phyloP scores from a whole-genome alignment of 2,113 vertebrate genomes.

The Dromiciops gliroides region DNA sequence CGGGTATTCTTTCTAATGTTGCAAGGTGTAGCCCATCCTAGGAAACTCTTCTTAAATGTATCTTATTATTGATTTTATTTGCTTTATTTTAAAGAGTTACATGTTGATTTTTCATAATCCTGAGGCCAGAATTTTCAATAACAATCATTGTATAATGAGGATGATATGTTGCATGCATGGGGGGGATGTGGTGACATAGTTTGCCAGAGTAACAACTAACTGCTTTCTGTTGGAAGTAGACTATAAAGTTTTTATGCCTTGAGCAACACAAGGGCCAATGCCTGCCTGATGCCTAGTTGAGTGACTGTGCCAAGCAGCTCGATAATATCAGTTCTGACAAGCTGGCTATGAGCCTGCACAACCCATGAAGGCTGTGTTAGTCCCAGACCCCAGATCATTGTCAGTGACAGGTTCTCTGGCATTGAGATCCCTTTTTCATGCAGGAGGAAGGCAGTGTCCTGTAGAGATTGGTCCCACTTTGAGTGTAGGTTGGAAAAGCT shows the following conservation, averaged over 20 bases:
- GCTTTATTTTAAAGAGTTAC: neutral
- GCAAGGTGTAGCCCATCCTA: neutral
- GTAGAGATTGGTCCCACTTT: neutral
- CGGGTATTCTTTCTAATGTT: neutral
- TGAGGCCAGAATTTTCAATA: neutral
- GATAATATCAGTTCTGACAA: neutral
- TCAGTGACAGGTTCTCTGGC: neutral
- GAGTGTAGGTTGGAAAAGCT: neutral
- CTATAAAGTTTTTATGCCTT: neutral
- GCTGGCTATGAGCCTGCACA: neutral
- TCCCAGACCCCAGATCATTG: neutral
- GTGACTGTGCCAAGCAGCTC: neutral
- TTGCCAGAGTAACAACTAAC: neutral
- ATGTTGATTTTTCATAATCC: neutral
- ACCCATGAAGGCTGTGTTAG: neutral
- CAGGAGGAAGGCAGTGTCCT: neutral
- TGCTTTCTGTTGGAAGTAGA: slow-evolving; percentile 8
- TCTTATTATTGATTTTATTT: neutral
- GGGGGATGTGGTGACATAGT: neutral
- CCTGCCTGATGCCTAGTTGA: neutral
- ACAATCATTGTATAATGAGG: neutral
- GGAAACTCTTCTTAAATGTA: neutral
- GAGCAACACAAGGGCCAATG: neutral
- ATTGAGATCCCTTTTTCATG: neutral
- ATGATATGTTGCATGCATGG: neutral